phyloP scores from a whole-genome alignment of 2,888 invertebrate genomes.

The Homarus gammarus region DNA sequence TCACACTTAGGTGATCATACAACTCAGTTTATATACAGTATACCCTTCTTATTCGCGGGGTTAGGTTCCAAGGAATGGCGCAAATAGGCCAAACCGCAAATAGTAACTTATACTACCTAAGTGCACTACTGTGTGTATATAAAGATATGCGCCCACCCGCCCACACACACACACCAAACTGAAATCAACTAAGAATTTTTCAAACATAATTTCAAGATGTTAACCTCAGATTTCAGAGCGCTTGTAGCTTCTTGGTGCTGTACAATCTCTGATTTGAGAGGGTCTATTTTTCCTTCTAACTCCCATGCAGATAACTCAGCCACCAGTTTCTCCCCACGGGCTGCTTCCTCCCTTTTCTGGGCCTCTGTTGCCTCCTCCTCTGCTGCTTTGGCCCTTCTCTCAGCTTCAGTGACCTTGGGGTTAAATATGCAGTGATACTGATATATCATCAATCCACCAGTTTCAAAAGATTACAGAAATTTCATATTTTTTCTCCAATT shows the following conservation, averaged over 20 bases:
- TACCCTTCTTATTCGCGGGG: too few relatives aligned
- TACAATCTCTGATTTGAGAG: constrained; percentile 20
- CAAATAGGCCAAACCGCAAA: too few relatives aligned
- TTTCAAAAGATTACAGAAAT: too few relatives aligned
- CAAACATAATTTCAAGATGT: neutral
- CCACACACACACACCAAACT: neutral
- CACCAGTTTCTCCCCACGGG: constrained; percentile 45
- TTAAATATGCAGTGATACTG: too few relatives aligned
- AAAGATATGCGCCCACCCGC: neutral
- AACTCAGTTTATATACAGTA: too few relatives aligned
- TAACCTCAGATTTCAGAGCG: constrained; percentile 35
- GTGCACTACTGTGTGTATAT: neutral
- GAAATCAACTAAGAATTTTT: too few relatives aligned
- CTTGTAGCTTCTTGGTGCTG: constrained; percentile 24
- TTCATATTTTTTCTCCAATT: too few relatives aligned
- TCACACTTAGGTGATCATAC: too few relatives aligned
- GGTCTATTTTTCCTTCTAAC: constrained; percentile 55
- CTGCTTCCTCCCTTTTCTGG: constrained; percentile 48
- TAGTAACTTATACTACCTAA: too few relatives aligned
- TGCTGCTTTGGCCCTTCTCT: constrained; percentile 24
- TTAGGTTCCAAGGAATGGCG: too few relatives aligned
- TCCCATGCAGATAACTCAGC: constrained; percentile 62
- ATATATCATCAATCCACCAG: too few relatives aligned
- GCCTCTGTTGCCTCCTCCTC: constrained; percentile 23
- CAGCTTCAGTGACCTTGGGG: constrained; percentile 30